Percentiles rank a stretch among this genome's conserved stretches.
phyloP scores from a whole-genome alignment of 1,140 invertebrate genomes.

The Drosophila tropicalis region DNA sequence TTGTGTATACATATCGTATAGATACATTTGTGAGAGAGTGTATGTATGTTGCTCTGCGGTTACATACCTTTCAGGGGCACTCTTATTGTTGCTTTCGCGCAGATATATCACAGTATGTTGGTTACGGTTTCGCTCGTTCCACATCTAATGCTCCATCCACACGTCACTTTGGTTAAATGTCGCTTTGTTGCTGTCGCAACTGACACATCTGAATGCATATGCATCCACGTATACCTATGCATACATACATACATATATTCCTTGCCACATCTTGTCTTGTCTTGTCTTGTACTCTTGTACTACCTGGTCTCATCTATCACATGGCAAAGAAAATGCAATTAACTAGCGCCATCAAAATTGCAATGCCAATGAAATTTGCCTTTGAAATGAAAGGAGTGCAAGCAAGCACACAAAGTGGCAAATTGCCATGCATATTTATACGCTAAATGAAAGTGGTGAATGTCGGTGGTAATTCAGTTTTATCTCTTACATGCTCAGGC shows the following conservation, averaged over 20 bases:
- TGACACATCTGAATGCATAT: constrained; percentile 52
- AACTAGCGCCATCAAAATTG: constrained; percentile 65
- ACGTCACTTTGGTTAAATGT: constrained; percentile 68
- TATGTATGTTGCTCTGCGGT: constrained; percentile 54
- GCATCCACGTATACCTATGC: constrained; percentile 6
- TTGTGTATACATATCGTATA: too few relatives aligned
- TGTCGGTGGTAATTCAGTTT: neutral
- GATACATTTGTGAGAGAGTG: neutral
- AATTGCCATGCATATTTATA: constrained; percentile 56
- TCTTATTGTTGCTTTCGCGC: constrained; percentile 34
- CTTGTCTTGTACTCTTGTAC: constrained; percentile 39
- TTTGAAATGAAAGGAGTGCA: constrained; percentile 48
- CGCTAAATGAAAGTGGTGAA: constrained; percentile 32
- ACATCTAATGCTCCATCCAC: constrained; percentile 21
- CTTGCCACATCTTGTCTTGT: constrained; percentile 37
- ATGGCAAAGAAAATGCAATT: constrained; percentile 71
- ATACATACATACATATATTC: constrained; percentile 31
- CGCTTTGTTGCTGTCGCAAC: constrained; percentile 53
- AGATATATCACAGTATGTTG: constrained; percentile 12
- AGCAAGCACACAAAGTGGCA: constrained; percentile 52
- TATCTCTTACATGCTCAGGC: neutral
- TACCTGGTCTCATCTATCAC: constrained; percentile 47
- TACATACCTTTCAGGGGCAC: constrained; percentile 64
- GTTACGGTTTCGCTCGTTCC: neutral
- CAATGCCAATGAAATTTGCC: constrained; percentile 51